Evolutionary conservation across 2,797 vertebrate genomes (phyloP), one percentile per base, ranked within the genome.

Genomic region (Buphagus erythrorhynchus): DNA sequence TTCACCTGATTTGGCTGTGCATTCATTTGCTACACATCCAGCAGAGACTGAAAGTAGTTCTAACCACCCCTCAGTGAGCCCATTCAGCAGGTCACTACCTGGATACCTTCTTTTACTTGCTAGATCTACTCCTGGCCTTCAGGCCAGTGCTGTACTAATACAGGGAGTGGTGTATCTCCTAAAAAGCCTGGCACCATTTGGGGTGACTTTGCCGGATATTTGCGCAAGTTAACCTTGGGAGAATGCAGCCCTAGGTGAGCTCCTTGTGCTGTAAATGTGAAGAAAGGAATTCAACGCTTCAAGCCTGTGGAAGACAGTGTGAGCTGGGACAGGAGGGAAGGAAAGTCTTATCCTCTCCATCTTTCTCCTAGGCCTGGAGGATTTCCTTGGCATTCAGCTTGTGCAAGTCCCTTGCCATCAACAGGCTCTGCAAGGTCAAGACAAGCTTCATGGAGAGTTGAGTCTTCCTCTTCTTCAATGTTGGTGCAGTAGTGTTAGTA

Each of bases 171-270:
- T 43, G 65, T 24, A n/a, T 52, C 28, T 76, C 24, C 28, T 36
- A 10, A 62, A 63, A 59, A 83, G 22, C 36, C 67, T 62, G 45
- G 7, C 46, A 65, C 29, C 26, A 7, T 69, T 75, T 52, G 33
- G 26, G 51, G 18, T 86, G 48, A 48, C n/a, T 59, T 48, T 52
- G 59, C 67, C 83, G 62, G 22, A 2, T 72, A 7, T 76, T 66
- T 63, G 74, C 35, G 33, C 46, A 42, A n/a, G 17, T 58, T 26
- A 24, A 16, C 36, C 20, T 20, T 19, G 28, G 5, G 18, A 73
- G n/a, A 71, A n/a, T 0, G 0, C 38, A 38, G 25, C 29, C 9
- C 10, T 58, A 2, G 48, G 28, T 75, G 74, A 79, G 67, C 35
- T 78, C 15, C 22, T 75, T 63, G 22, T 51, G 40, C 80, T 75